Evolutionary conservation across 1,140 invertebrate species (phyloP).

Genomic region (Pinna nobilis): DNA sequence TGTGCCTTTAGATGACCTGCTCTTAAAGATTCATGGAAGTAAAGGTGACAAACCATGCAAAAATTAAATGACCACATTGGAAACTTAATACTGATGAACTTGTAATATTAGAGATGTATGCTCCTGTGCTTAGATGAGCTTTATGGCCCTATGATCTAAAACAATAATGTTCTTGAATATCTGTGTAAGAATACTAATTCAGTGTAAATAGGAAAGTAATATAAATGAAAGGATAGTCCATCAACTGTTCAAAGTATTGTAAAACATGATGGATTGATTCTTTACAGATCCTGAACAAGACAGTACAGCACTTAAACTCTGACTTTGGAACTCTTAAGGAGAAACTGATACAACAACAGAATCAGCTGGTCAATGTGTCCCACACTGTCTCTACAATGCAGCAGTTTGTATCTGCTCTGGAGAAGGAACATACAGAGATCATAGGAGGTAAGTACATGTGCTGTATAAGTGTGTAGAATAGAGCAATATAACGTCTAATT

Average conservation of each 20-base stretch:
- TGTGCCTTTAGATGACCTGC: too few species aligned
- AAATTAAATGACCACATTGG: too few species aligned
- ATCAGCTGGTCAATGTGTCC: neutral
- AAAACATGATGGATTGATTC: neutral
- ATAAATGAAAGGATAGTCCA: too few species aligned
- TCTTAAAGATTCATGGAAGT: too few species aligned
- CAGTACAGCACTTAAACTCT: neutral
- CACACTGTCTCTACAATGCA: slow-evolving; percentile 9
- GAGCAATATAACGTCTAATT: neutral
- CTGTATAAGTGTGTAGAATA: neutral
- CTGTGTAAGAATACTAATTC: too few species aligned
- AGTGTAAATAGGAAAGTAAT: too few species aligned
- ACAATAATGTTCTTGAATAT: too few species aligned
- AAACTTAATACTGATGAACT: too few species aligned
- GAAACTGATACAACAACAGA: slow-evolving; percentile 19
- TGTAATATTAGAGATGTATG: too few species aligned
- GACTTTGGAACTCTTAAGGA: slow-evolving; percentile 23
- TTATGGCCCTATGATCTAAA: neutral
- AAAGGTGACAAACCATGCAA: too few species aligned
- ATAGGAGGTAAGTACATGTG: neutral
- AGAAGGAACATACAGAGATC: slow-evolving; percentile 18
- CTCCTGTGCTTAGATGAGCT: neutral
- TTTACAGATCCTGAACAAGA: slow-evolving; percentile 21
- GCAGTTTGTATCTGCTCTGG: slow-evolving; percentile 11
- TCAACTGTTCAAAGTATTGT: too few species aligned